A percentile compares a stretch with the other conserved stretches of the same genome.
Conservation (phyloP, 2,888 invertebrate species). For the Melanchra persicariae region DNA sequence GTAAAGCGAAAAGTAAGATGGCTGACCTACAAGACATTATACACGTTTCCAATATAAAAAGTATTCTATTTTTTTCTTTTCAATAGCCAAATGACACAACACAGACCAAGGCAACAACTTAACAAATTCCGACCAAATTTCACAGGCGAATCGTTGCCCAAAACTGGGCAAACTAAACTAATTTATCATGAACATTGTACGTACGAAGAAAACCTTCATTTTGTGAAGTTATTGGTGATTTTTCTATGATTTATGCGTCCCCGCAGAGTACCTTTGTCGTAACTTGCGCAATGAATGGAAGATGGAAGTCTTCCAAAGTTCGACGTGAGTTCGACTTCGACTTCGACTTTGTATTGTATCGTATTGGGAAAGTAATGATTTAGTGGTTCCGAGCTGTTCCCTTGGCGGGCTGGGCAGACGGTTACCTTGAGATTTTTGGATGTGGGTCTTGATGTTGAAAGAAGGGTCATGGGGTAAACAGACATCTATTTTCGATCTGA, state of each 20-base stretch:
- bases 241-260: slow-evolving; percentile 67
- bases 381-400: slow-evolving; percentile 43
- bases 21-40: not conserved
- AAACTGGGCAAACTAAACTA: slow-evolving; percentile 45
- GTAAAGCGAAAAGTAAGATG: not conserved
- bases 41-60: not conserved
- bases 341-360: slow-evolving; percentile 58
- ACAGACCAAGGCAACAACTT: slow-evolving; percentile 6
- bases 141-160: slow-evolving; percentile 21
- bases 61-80: not conserved
- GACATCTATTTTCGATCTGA: not conserved
- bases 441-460: not conserved
- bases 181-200: slow-evolving; percentile 55
- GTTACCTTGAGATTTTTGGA: slow-evolving; percentile 6
- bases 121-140: slow-evolving; percentile 13
- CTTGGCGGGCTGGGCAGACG: slow-evolving; percentile 14
- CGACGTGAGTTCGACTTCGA: slow-evolving; percentile 47
- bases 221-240: slow-evolving; percentile 62
- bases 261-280: slow-evolving; percentile 54
- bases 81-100: slow-evolving; percentile 13
- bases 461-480: not conserved
- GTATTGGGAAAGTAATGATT: slow-evolving; percentile 60
- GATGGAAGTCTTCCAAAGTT: slow-evolving; percentile 51
- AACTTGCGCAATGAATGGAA: slow-evolving; percentile 59
- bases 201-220: slow-evolving; percentile 36